These are phyloP conservation scores for Heliocidaris erythrogramma DNA, from an alignment of 35 echinoderm and acorn worm genomes.

Conservation along the genomic window DNA sequence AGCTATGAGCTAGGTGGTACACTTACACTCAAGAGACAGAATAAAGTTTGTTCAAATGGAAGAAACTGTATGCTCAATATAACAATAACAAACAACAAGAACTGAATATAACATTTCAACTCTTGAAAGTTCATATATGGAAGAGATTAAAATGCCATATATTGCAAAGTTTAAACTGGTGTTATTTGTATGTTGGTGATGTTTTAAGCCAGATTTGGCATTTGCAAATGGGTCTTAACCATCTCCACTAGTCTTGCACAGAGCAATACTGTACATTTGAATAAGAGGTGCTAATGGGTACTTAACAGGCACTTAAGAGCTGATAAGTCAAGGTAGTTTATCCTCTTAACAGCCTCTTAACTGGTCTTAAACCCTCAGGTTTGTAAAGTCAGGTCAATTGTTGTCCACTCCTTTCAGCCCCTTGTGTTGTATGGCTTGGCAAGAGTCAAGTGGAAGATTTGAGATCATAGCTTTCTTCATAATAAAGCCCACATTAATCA, in stretches of 20 bases:
- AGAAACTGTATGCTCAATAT: too few species aligned
- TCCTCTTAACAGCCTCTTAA: background rate
- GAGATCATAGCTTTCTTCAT: background rate
- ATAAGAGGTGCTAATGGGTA: background rate
- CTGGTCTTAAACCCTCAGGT: background rate
- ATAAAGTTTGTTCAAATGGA: too few species aligned
- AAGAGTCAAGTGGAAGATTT: background rate
- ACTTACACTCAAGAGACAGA: too few species aligned
- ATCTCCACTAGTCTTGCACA: background rate
- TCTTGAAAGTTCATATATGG: too few species aligned
- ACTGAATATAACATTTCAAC: too few species aligned
- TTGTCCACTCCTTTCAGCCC: background rate
- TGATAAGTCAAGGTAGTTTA: background rate
- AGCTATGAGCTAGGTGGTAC: too few species aligned
- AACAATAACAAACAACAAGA: too few species aligned
- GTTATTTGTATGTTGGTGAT: background rate
- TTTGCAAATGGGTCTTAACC: background rate
- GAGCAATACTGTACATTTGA: background rate
- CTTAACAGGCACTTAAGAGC: constrained; percentile 1
- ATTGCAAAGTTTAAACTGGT: background rate
- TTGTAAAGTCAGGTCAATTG: background rate
- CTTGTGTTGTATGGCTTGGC: background rate
- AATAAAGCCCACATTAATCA: too few species aligned
- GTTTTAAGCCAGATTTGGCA: background rate
- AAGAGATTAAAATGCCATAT: too few species aligned